These are phyloP conservation scores for Callipepla californica DNA, from an alignment of 2,113 vertebrate species.

Conservation along the genomic window DNA sequence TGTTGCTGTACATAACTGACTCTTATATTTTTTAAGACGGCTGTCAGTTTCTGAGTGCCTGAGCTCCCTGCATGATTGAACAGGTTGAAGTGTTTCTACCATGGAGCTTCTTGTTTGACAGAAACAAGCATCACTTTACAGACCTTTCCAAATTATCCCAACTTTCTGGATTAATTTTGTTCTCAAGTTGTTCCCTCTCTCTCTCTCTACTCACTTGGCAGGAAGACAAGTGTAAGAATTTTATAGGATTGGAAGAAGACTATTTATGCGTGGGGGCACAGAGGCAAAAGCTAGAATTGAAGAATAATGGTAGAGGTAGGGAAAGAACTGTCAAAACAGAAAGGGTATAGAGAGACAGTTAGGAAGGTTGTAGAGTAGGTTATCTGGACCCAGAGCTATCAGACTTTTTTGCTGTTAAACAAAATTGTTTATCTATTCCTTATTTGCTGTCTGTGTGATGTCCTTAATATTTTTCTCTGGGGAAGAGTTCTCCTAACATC, in stretches of 20 bases:
- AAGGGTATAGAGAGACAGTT: rapidly evolving
- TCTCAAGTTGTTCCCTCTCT: neutral
- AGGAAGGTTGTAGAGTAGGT: neutral
- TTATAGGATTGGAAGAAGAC: neutral
- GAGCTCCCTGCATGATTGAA: neutral
- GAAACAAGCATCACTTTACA: neutral
- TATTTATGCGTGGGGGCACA: neutral
- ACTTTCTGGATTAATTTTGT: neutral
- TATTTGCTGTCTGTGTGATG: constrained; percentile 11
- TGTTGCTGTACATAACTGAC: neutral
- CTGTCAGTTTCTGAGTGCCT: neutral
- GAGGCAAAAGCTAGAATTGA: neutral
- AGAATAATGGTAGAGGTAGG: neutral
- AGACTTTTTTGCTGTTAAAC: neutral
- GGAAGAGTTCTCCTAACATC: neutral
- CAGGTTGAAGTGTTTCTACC: neutral
- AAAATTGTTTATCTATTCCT: neutral
- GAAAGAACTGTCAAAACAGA: neutral
- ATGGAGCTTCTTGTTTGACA: neutral
- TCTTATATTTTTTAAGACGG: neutral
- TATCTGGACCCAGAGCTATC: neutral
- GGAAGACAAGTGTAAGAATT: neutral
- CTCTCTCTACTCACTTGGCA: neutral
- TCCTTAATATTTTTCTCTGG: constrained; percentile 45
- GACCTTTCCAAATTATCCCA: neutral